These are phyloP conservation scores for Parotocinclus haroldoi DNA, from an alignment of 2,797 vertebrate genomes.

Conservation along the genomic window DNA sequence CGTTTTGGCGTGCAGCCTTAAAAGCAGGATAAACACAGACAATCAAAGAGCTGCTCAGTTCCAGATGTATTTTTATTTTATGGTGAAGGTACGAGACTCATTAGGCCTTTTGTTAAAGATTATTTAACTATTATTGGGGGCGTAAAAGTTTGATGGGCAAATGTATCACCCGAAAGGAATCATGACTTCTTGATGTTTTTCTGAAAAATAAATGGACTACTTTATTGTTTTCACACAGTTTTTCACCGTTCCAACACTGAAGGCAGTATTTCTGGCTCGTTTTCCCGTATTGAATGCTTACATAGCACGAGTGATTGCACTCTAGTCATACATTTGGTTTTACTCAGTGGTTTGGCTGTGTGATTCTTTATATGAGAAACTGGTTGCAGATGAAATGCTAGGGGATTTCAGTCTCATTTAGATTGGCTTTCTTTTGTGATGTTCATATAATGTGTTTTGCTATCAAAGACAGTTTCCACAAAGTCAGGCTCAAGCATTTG, in stretches of 20 bases:
- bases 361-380: slow-evolving; percentile 27
- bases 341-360: slow-evolving; percentile 17
- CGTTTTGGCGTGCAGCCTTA: slow-evolving; percentile 38
- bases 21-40: slow-evolving; percentile 48
- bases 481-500: background rate
- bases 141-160: slow-evolving; percentile 29
- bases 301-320: slow-evolving; percentile 15
- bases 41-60: slow-evolving; percentile 46
- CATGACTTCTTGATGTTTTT: slow-evolving; percentile 25
- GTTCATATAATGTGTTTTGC: slow-evolving; percentile 2
- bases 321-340: slow-evolving; percentile 26
- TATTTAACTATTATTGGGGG: slow-evolving; percentile 47
- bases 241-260: background rate
- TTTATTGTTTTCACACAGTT: background rate
- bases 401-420: slow-evolving; percentile 23
- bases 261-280: slow-evolving; percentile 28
- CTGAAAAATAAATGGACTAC: slow-evolving; percentile 17
- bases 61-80: slow-evolving; percentile 44
- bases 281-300: slow-evolving; percentile 25
- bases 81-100: slow-evolving; percentile 8
- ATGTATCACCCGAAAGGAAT: slow-evolving; percentile 28
- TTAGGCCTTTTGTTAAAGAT: slow-evolving; percentile 25
- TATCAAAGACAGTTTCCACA: background rate
- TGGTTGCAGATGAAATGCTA: slow-evolving; percentile 18
- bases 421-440: slow-evolving; percentile 13